Percentiles rank a stretch among this genome's conserved stretches.
phyloP scores from a whole-genome alignment of 2,113 vertebrate species.

The Corythornis cristatus region DNA sequence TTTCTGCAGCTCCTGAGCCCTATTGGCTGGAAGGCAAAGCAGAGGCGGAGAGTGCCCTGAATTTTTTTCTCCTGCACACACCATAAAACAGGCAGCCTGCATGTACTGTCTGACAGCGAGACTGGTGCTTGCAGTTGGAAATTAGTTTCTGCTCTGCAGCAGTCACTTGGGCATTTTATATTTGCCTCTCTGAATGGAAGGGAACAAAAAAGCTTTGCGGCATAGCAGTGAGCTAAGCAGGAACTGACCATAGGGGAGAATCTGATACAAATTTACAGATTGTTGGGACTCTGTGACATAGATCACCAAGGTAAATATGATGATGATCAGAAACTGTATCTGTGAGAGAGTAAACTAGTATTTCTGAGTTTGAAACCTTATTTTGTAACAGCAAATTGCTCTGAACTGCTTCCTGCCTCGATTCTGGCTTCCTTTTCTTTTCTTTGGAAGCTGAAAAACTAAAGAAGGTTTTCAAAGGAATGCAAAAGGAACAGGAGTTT shows the following conservation, averaged over 20 bases:
- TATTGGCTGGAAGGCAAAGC: slow-evolving; percentile 72
- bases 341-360: slow-evolving; percentile 14
- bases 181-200: neutral
- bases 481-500: neutral
- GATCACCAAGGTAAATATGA: neutral
- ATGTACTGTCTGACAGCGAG: neutral
- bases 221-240: neutral
- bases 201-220: neutral
- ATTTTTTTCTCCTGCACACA: slow-evolving; percentile 29
- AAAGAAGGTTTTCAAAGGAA: slow-evolving; percentile 6
- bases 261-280: neutral
- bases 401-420: neutral
- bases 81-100: slow-evolving; percentile 42
- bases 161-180: neutral
- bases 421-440: neutral
- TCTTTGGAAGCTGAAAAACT: neutral
- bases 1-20: neutral
- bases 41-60: slow-evolving; percentile 65
- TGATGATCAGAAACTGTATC: neutral
- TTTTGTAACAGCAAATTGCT: neutral
- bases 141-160: neutral
- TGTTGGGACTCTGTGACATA: neutral
- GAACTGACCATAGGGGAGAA: neutral
- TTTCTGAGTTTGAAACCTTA: neutral
- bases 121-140: slow-evolving; percentile 4